phyloP scores from a whole-genome alignment of 2,113 vertebrate species.

The Pygoscelis adeliae region DNA sequence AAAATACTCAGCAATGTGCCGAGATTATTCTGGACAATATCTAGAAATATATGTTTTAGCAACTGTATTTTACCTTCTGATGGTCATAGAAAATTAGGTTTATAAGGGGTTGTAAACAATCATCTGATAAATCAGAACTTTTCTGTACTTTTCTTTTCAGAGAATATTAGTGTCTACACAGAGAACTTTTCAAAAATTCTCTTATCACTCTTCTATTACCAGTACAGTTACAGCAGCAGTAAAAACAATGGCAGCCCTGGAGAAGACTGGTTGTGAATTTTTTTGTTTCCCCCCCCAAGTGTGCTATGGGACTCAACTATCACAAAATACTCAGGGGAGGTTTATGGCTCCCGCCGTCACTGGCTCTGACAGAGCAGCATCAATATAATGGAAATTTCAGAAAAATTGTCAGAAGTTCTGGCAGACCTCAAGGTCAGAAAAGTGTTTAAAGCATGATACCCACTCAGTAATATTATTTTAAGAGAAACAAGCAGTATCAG shows the following conservation, averaged over 20 bases:
- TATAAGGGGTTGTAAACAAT: background rate
- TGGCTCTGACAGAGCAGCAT: background rate
- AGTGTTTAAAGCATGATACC: background rate
- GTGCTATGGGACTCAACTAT: background rate
- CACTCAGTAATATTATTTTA: background rate
- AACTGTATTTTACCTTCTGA: background rate
- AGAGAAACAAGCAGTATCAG: background rate
- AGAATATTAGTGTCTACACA: background rate
- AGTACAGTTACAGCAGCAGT: background rate
- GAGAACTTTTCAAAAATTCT: background rate
- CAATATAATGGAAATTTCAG: background rate
- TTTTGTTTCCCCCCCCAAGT: background rate
- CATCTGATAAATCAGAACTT: background rate
- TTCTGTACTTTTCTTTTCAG: background rate
- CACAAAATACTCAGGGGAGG: background rate
- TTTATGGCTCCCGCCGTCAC: background rate
- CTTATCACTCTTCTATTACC: background rate
- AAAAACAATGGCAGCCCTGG: background rate
- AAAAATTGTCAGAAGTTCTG: background rate
- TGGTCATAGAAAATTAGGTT: background rate
- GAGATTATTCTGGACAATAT: background rate
- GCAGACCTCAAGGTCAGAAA: background rate
- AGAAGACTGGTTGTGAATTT: background rate
- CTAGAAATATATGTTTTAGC: background rate
- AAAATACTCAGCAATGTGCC: background rate